These are phyloP conservation scores for Lamellibrachia luymesi DNA, from an alignment of 1,140 invertebrate species.

Conservation along the genomic window DNA sequence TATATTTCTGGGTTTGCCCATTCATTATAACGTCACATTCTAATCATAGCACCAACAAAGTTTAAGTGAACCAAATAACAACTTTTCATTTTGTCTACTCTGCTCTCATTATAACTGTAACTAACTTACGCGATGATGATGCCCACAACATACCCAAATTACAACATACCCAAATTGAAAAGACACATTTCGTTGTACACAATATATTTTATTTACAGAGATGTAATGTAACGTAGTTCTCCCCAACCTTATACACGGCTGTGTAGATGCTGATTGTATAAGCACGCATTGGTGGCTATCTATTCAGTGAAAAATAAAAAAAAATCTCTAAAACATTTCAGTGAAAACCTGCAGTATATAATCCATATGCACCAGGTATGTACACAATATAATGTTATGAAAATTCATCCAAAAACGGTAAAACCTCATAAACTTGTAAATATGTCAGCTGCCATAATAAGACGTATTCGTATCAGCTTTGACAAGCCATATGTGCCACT, in stretches of 20 bases:
- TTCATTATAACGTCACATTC: too few relatives aligned
- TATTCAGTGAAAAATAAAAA: background rate
- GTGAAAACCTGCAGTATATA: background rate
- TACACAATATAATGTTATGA: background rate
- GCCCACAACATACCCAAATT: too few relatives aligned
- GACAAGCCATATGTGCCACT: too few relatives aligned
- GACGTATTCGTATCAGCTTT: background rate
- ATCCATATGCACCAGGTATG: background rate
- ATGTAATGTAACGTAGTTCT: background rate
- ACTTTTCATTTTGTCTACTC: too few relatives aligned
- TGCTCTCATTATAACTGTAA: too few relatives aligned
- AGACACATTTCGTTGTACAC: too few relatives aligned
- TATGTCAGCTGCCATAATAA: background rate
- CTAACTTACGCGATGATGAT: too few relatives aligned
- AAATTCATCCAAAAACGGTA: background rate
- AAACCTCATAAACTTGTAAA: background rate
- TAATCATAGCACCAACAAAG: too few relatives aligned
- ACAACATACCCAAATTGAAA: too few relatives aligned
- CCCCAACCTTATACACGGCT: too few relatives aligned
- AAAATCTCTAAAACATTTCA: background rate
- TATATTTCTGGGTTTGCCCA: too few relatives aligned
- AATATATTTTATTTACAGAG: background rate
- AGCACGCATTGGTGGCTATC: background rate
- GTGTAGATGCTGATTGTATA: background rate
- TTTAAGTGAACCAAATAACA: too few relatives aligned